phyloP scores from a whole-genome alignment of 2,797 vertebrate genomes.

The Paratrypauchen microcephalus region DNA sequence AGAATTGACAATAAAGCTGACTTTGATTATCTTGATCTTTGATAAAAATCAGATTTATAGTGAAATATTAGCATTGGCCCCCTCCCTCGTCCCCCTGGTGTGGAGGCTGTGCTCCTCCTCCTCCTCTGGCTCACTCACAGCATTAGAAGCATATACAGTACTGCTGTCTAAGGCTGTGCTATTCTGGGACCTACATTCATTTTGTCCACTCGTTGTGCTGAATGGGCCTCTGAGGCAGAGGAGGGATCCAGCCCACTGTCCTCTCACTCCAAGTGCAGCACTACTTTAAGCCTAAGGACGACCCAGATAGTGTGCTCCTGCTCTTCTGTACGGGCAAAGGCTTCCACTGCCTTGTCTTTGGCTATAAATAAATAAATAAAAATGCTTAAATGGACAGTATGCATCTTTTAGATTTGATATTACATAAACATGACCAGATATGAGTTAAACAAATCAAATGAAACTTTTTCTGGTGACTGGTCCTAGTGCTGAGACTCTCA shows the following conservation, averaged over 20 bases:
- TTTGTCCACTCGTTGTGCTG: conserved; percentile 44
- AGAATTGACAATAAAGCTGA: no score
- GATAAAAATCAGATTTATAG: no score
- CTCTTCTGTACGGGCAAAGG: neutral
- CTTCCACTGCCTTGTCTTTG: neutral
- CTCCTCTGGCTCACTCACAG: conserved; percentile 56
- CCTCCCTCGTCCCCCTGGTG: no score
- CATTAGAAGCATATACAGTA: conserved; percentile 24
- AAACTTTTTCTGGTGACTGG: no score
- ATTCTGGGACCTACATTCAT: conserved; percentile 53
- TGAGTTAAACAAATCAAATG: no score
- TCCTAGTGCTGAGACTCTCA: no score
- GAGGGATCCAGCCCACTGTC: conserved; percentile 40
- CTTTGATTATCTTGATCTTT: no score
- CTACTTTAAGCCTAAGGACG: conserved; percentile 7
- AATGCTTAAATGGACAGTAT: neutral
- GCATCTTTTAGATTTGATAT: no score
- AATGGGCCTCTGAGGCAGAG: conserved; percentile 21
- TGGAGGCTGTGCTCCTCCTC: conserved; percentile 22
- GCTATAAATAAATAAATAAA: neutral
- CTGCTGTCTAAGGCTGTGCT: conserved; percentile 46
- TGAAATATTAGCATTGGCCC: no score
- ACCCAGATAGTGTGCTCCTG: neutral
- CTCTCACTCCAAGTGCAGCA: conserved; percentile 25
- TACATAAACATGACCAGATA: no score